phyloP scores from a whole-genome alignment of 2,113 vertebrate species.

The Cnemophilus loriae region DNA sequence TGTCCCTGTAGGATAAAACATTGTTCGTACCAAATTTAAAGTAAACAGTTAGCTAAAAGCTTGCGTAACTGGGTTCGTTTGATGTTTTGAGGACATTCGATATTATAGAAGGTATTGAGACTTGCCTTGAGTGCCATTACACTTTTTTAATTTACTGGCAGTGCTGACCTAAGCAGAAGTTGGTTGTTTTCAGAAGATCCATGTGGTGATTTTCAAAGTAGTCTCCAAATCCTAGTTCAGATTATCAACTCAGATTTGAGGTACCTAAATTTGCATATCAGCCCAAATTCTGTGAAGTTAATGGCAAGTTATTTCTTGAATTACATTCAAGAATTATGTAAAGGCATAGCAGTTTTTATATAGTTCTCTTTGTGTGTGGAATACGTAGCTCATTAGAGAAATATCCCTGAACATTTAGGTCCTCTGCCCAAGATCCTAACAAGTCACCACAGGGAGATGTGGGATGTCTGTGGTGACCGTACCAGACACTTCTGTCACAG shows the following conservation, averaged over 20 bases:
- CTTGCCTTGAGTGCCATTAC: not conserved
- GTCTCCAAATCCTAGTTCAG: not conserved
- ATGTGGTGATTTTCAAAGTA: not conserved
- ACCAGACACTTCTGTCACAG: not conserved
- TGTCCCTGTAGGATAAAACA: not conserved
- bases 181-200: not conserved
- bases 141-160: not conserved
- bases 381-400: not conserved
- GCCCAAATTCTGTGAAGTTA: not conserved
- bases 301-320: not conserved
- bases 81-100: not conserved
- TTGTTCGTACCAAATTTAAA: not conserved
- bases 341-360: not conserved
- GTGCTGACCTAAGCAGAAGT: not conserved
- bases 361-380: not conserved
- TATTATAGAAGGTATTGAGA: not conserved
- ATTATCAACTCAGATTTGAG: not conserved
- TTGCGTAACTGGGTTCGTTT: not conserved
- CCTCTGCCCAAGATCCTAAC: not conserved
- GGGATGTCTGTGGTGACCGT: not conserved
- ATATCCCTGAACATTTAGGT: not conserved
- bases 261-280: not conserved
- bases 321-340: not conserved
- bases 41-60: not conserved
- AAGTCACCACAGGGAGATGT: no score